Conservation (phyloP, 2,888 invertebrate genomes). For the Dichetophora obliterata region DNA sequence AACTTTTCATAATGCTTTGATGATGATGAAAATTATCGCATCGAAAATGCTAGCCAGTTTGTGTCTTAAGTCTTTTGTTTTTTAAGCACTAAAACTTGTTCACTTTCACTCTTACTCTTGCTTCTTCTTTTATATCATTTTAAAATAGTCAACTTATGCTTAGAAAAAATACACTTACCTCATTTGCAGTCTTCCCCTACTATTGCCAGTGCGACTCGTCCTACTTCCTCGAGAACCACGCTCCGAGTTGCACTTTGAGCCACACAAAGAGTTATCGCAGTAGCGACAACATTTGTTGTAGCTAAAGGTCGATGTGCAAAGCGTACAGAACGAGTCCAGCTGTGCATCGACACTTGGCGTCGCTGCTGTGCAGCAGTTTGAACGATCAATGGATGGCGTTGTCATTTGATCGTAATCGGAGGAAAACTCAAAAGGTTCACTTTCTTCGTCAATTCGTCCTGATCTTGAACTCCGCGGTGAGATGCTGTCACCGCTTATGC, state of each 20-base stretch:
- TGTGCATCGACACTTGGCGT: conserved; percentile 52
- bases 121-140: background rate
- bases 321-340: conserved; percentile 67
- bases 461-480: conserved; percentile 51
- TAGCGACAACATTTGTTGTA: conserved; percentile 67
- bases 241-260: conserved; percentile 67
- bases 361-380: conserved; percentile 39
- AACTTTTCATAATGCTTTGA: too few relatives aligned
- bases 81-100: background rate
- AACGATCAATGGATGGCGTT: conserved; percentile 42
- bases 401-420: conserved; percentile 63
- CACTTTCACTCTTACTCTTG: background rate
- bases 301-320: conserved; percentile 70
- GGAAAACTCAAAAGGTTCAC: conserved; percentile 63
- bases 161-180: conserved; percentile 47
- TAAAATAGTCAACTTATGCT: background rate
- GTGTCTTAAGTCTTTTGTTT: conserved; percentile 44
- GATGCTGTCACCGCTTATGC: conserved; percentile 51
- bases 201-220: conserved; percentile 45
- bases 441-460: conserved; percentile 57
- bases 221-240: conserved; percentile 56
- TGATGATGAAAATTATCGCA: background rate
- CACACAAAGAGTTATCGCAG: conserved; percentile 67
- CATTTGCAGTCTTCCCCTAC: conserved; percentile 8
- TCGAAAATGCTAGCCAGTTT: conserved; percentile 30